Evolutionary conservation across 2,797 vertebrate species (phyloP).

Genomic region (Mustela erminea): DNA sequence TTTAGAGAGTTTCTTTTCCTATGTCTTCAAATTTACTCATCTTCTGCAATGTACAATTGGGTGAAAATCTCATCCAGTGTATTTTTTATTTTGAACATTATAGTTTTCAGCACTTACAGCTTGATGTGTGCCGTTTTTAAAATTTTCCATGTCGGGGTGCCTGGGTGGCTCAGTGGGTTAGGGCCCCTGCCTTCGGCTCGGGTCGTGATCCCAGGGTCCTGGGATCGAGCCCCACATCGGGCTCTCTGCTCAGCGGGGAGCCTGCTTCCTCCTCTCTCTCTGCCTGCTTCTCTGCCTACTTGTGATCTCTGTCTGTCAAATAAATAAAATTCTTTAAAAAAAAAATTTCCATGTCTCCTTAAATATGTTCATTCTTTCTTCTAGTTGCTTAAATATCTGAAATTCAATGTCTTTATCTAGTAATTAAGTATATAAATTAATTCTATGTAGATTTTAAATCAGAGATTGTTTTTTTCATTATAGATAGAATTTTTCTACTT

Average conservation of each 20-base stretch:
- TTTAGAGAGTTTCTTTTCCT: background rate
- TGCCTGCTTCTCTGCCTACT: no score
- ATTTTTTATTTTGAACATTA: background rate
- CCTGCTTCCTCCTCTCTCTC: no score
- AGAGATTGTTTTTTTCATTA: background rate
- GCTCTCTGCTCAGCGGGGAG: no score
- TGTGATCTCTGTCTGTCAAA: no score
- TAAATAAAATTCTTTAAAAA: no score
- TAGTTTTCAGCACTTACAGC: background rate
- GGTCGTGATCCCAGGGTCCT: no score
- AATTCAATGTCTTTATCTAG: background rate
- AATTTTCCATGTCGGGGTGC: background rate
- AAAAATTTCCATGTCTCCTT: background rate
- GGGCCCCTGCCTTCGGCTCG: no score
- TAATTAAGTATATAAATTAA: background rate
- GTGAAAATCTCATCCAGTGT: background rate
- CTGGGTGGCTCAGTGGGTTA: no score
- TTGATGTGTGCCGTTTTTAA: background rate
- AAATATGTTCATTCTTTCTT: background rate
- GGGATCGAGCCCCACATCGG: no score
- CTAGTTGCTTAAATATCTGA: background rate
- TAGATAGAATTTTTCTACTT: background rate
- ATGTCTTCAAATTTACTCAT: background rate
- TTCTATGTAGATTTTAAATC: background rate
- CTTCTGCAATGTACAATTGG: background rate